These are phyloP conservation scores for Fratercula arctica DNA, from an alignment of 2,797 vertebrate species.

Conservation along the genomic window DNA sequence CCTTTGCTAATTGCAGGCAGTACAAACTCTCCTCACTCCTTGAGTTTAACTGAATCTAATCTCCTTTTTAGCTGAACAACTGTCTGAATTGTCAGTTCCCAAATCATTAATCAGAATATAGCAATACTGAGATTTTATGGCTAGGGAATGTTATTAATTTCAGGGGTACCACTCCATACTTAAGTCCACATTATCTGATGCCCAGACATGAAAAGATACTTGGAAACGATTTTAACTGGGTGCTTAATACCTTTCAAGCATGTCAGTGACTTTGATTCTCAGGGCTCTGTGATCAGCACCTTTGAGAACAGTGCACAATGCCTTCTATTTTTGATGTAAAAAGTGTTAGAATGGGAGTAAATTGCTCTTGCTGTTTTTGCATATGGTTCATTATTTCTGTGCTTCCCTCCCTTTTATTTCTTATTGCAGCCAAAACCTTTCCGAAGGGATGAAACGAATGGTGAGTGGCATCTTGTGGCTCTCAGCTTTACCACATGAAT, in stretches of 20 bases:
- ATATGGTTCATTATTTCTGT: background rate
- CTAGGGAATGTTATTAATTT: background rate
- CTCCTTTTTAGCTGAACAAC: fast-evolving
- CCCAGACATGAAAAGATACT: background rate
- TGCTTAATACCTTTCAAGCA: background rate
- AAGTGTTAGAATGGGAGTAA: background rate
- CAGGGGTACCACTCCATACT: background rate
- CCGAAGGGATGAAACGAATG: background rate
- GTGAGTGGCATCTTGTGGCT: conserved; percentile 27
- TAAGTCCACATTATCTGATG: background rate
- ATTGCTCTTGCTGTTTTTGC: conserved; percentile 40
- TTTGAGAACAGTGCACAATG: conserved; percentile 21
- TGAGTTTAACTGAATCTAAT: background rate
- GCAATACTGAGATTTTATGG: background rate
- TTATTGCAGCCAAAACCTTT: background rate
- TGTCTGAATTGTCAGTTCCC: background rate
- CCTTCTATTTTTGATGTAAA: conserved; percentile 11
- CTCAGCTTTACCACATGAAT: conserved; percentile 22
- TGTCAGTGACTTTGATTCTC: background rate
- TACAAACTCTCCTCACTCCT: background rate
- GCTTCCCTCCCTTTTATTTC: background rate
- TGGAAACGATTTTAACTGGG: background rate
- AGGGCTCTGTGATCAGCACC: conserved; percentile 34
- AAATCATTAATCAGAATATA: background rate
- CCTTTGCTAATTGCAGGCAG: background rate